Base-by-base conservation (phyloP, 1,140 invertebrate genomes). In the Coenobita brevimanus region DNA sequence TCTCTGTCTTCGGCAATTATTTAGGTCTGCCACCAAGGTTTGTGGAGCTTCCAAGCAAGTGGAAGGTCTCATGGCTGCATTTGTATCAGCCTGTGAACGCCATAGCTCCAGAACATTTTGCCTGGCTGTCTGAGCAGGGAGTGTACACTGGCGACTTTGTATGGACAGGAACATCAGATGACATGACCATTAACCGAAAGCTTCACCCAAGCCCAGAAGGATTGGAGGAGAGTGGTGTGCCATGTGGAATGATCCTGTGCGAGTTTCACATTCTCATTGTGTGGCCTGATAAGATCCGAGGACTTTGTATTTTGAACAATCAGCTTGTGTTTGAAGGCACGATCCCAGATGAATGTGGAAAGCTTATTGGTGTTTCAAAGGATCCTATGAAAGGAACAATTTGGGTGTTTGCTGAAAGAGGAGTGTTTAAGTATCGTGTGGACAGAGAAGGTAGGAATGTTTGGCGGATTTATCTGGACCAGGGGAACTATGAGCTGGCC, bases 181-280 rank as follows among this genome's bases (percentile, higher is more conserved):
- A 90, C 82, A 91, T 92, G 76, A 76, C 91, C 10, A 88, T 82
- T 33, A 90, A 91, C 60, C 86, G 89, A 64, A 90, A 91, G 54
- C 91, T 90, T n/a, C 82, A 91, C 67, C 81, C 89, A 64, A 91
- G 91, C 50, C 91, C 92, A 33, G 91, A 91, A 54, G 78, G 82
- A 36, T 69, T 84, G 43, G 87, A 89, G 10, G 50, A 60, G 15
- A 62, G 60, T 94, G 62, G 94, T 27, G 83, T 91, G 54, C 97
- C 97, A 0, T 92, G 96, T 6, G 94, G 96, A 0, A 96, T 98
- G 91, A 95, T 97, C 3, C 92, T 98, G 21, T 99, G 97, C 1
- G 96, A 98, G 92, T 99, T 98, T 93, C 98, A 99, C 92, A 95
- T 96, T 15, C 92, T 99, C 15, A 93, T 99, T 1, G 94, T 98